Percentiles rank a stretch among this genome's conserved stretches.
These are phyloP conservation scores for Pantherophis alleghaniensis DNA, from an alignment of 2,797 vertebrate species.

Conservation along the genomic window DNA sequence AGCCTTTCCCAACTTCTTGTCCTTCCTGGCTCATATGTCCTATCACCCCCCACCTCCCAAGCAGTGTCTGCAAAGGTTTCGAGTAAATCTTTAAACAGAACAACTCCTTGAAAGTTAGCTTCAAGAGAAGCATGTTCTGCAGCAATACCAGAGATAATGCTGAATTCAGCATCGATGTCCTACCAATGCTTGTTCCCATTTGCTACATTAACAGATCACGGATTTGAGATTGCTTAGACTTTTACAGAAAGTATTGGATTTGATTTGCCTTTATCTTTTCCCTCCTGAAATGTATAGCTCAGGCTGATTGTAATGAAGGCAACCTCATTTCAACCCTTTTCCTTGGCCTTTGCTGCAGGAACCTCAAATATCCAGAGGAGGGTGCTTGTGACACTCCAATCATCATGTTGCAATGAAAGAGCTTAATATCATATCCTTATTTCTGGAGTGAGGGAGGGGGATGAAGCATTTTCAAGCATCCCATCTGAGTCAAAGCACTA, in stretches of 20 bases:
- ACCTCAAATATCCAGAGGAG: conserved; percentile 58
- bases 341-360: conserved; percentile 37
- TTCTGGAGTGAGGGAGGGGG: background rate
- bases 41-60: background rate
- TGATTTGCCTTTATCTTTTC: conserved; percentile 7
- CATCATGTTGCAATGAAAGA: conserved; percentile 1
- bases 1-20: background rate
- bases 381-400: conserved; percentile 57
- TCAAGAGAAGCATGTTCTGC: conserved; percentile 25
- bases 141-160: conserved; percentile 15
- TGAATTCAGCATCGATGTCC: conserved; percentile 8
- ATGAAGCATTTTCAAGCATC: background rate
- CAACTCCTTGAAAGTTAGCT: conserved; percentile 16
- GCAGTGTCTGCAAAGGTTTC: background rate
- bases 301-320: background rate
- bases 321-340: background rate
- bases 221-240: background rate
- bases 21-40: background rate
- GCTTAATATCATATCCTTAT: background rate
- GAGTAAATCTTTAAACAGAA: conserved; percentile 24
- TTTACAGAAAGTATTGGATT: background rate
- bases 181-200: conserved; percentile 4
- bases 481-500: conserved; percentile 9
- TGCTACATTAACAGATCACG: conserved; percentile 20
- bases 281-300: background rate